Evolutionary conservation across 2,888 invertebrate species (phyloP), one percentile per base, ranked within the genome.

Genomic region (Diabrotica balteata): DNA sequence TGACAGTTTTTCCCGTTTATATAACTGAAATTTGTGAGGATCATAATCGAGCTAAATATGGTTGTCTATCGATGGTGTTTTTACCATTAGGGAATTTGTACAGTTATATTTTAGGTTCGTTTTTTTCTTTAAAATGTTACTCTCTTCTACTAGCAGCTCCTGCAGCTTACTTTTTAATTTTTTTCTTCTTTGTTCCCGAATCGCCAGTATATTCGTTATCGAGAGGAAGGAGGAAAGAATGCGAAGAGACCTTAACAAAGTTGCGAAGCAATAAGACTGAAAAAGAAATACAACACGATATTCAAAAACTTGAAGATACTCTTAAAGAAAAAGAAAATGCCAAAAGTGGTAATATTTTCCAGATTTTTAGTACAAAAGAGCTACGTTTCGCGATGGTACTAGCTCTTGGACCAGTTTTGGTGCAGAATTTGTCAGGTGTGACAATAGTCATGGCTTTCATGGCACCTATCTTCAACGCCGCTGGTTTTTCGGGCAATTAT

Each of bases 321-420:
- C 5, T 68, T 9, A 42, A 66, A 47, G 9, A 43, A 7, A 17
- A 9, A 32, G 42, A 11, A 10, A 45, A 17, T 44, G 44, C n/a
- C 7, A 57, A 49, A 22, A 42, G 7, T 7, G 43, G 46, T 9
- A 50, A 59, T 43, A 49, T 55, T 17, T 32, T 22, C 7, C n/a
- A 42, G n/a, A 7, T 71, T 7, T 61, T 71, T 32, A 32, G 32
- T 9, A 57, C 45, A 3, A 45, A 42, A 42, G 64, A 52, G 8
- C 51, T 53, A 10, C 57, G 71, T 8, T 88, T 87, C 82, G 93
- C 92, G 52, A 77, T 90, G 0, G 88, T 88, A 1, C 86, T 90
- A 0, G 91, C 91, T 0, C n/a, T 52, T 8, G 68, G 65, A 6
- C 51, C 57, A 5, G 55, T 57, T 49, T 17, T 66, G 22, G 45